Percentiles rank a stretch among this genome's conserved stretches.
These are phyloP conservation scores for Papilio polytes DNA, from an alignment of 1,140 invertebrate genomes.

Conservation along the genomic window DNA sequence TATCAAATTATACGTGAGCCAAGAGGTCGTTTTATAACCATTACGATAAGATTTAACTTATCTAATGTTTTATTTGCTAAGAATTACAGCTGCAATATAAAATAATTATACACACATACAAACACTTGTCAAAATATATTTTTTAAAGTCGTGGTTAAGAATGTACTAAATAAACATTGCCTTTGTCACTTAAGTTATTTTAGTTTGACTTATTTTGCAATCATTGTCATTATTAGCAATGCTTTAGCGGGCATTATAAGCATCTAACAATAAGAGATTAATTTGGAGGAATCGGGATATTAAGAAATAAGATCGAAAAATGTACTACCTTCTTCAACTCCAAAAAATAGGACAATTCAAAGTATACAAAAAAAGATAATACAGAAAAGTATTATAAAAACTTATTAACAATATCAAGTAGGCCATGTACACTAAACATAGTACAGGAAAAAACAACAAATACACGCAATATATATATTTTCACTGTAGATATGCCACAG, in stretches of 20 bases:
- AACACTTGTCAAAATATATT: not conserved
- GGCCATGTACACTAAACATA: not conserved
- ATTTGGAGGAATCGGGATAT: too few species aligned
- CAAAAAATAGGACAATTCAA: not conserved
- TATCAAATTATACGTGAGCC: not conserved
- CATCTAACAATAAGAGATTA: too few species aligned
- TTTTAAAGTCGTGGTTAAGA: too few species aligned
- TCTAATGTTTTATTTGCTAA: constrained; percentile 11
- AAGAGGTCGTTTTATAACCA: constrained; percentile 17
- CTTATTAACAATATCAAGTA: not conserved
- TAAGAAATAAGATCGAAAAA: not conserved
- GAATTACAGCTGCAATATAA: not conserved
- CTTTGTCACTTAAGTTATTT: too few species aligned
- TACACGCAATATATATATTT: not conserved
- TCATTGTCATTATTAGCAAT: too few species aligned
- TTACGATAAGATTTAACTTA: constrained; percentile 15
- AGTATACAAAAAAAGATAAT: not conserved
- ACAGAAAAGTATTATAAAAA: not conserved
- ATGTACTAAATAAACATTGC: too few species aligned
- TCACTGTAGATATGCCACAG: not conserved
- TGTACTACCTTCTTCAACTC: not conserved
- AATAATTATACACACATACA: not conserved
- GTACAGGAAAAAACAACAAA: not conserved
- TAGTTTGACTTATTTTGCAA: too few species aligned
- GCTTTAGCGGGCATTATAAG: too few species aligned